Evolutionary conservation across 2,113 vertebrate genomes (phyloP), one percentile per base, ranked within the genome.

Genomic region (Syngnathus typhle): DNA sequence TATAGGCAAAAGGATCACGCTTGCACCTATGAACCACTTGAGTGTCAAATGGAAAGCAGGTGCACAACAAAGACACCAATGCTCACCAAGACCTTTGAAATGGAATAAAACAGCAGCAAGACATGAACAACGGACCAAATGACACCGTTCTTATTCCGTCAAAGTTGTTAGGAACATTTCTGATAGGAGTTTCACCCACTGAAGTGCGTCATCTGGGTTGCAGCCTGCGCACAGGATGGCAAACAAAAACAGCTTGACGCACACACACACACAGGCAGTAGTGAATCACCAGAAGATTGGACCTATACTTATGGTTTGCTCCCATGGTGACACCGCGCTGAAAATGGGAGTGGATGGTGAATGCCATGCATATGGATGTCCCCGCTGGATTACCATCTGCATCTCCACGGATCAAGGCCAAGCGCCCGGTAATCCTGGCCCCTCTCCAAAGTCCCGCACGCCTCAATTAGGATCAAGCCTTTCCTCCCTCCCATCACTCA

Each of bases 271-370:
- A 32, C 69, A 73, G 41, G 84, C 75, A 88, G 79, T 79, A 87
- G 80, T 89, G 88, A 91, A 85, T 91, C 88, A 89, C 81, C 75
- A 74, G 71, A 69, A 79, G 76, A 82, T 76, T 68, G 73, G 55
- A 74, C 86, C 81, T 91, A 84, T 89, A 91, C 85, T 91, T 91
- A 91, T 73, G 82, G 75, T 76, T 86, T 89, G 70, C 84, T 78
- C 80, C 43, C 74, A 64, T 83, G 73, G 52, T 80, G 84, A 85
- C 79, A 82, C 78, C 69, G 39, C 15, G 8, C 46, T 68, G 70
- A 69, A 68, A 75, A 72, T 61, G 78, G 67, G 77, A 27, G 64
- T 77, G 82, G 78, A 83, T 81, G 79, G 21, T 81, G 81, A 23
- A 43, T 55, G 70, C 43, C 60, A 75, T 63, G 75, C 73, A 70